These are phyloP conservation scores for Tetranychus truncatus DNA, from an alignment of 2,888 invertebrate genomes.

Conservation along the genomic window DNA sequence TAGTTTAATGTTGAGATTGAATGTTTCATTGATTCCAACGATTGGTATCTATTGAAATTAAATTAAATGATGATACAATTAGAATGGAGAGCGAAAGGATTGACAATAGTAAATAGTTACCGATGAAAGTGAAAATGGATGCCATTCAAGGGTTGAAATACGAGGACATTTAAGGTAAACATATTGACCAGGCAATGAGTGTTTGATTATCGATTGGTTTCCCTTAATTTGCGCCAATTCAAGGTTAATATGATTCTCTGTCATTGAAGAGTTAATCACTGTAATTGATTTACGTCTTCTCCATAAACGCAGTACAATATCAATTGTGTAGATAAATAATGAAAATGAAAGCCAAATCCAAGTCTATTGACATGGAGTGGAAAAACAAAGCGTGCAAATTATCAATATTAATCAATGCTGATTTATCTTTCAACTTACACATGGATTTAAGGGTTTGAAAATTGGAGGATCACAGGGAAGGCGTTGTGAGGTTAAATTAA, in stretches of 20 bases:
- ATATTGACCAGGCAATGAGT: constrained; percentile 3
- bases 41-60: background rate
- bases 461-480: background rate
- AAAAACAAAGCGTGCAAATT: background rate
- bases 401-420: too few relatives aligned
- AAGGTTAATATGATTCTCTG: background rate
- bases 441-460: background rate
- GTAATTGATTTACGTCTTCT: background rate
- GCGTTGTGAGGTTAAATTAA: background rate
- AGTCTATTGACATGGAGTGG: background rate
- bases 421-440: background rate
- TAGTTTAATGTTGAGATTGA: background rate
- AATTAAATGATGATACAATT: background rate
- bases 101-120: background rate
- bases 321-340: background rate
- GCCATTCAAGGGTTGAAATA: constrained; percentile 7
- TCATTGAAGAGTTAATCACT: background rate
- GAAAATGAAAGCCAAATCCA: constrained; percentile 5
- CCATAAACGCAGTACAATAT: background rate
- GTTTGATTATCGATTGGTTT: background rate
- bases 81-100: too few relatives aligned
- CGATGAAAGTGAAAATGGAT: constrained; percentile 10
- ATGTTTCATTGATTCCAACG: constrained; percentile 1
- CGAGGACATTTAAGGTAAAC: constrained; percentile 7
- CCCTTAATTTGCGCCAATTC: background rate